phyloP scores from a whole-genome alignment of 1,140 invertebrate genomes.

The Steinernema khuongi region DNA sequence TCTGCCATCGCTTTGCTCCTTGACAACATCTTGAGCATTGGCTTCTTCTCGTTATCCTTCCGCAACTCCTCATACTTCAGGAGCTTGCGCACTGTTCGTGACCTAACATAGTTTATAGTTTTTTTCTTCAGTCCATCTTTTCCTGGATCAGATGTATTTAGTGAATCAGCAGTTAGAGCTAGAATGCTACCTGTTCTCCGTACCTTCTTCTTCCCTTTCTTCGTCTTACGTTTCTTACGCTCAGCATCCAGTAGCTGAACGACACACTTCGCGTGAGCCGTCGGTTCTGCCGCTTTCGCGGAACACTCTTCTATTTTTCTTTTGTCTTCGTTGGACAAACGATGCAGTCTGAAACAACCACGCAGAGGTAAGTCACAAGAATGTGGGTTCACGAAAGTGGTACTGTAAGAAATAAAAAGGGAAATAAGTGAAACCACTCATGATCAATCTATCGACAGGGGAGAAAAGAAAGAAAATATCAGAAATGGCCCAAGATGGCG shows the following conservation, averaged over 20 bases:
- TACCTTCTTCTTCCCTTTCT: background rate
- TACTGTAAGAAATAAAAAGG: too few species aligned
- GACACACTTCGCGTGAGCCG: background rate
- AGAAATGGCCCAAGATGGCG: too few species aligned
- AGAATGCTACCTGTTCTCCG: background rate
- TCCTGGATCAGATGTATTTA: background rate
- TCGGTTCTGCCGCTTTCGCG: background rate
- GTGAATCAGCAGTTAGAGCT: background rate
- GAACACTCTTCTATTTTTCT: background rate
- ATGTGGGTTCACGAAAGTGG: too few species aligned
- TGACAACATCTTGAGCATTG: background rate
- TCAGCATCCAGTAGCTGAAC: background rate
- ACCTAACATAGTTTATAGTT: background rate
- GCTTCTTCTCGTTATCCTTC: background rate
- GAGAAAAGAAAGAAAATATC: background rate
- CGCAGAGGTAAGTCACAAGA: too few species aligned
- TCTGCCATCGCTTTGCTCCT: background rate
- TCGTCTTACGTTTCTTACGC: background rate
- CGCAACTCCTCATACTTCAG: too few species aligned
- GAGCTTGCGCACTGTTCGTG: too few species aligned
- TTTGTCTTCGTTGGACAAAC: background rate
- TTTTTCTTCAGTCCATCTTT: background rate
- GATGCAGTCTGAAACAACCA: background rate
- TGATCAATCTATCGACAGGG: background rate
- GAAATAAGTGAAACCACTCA: too few species aligned